Evolutionary conservation across 2,888 invertebrate species (phyloP), one percentile per base, ranked within the genome.

Genomic region (Choreutis nemorana): DNA sequence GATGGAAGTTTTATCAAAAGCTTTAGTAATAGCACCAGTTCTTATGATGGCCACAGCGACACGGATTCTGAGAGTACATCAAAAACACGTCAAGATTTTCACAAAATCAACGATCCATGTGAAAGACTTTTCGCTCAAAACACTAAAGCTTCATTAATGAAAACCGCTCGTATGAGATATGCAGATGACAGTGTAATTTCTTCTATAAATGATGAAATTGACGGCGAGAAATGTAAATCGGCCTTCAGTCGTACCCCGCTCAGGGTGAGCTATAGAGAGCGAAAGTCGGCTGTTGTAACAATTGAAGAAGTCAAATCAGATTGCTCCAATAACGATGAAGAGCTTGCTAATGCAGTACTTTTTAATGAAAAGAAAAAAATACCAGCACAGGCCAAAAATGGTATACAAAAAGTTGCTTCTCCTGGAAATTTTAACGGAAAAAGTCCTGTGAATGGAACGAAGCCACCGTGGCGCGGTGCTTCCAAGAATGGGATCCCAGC

Each of bases 31-130:
- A 85, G 85, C 44, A 82, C 83, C 5, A 84, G 84, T 42, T 84
- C 84, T 4, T 85, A 85, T 41, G 86, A 86, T 35, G 83, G 83
- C 18, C 84, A 83, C 43, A 86, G 86, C 44, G 86, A 86, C 44
- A 84, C 84, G 23, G 86, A 86, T 57, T 85, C 85, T 2, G 70
- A 85, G 36, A 83, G 81, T 37, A 83, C 64, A 12, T 61, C 55
- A 16, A 77, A 64, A 46, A 60, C 56, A 21, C 53, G 66, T 11
- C 31, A 50, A 7, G 73, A 75, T 20, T 55, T 53, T 26, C 34
- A 36, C 14, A 73, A 68, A 48, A 40, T 45, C 24, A 52, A 61
- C 23, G 71, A 78, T 41, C 72, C 79, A 1, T 75, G 78, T 30
- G 78, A 80, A 39, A 67, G 84, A 18, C 51, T 85, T 21, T 83